These are phyloP conservation scores for Entelurus aequoreus DNA, from an alignment of 2,113 vertebrate genomes.

Conservation along the genomic window DNA sequence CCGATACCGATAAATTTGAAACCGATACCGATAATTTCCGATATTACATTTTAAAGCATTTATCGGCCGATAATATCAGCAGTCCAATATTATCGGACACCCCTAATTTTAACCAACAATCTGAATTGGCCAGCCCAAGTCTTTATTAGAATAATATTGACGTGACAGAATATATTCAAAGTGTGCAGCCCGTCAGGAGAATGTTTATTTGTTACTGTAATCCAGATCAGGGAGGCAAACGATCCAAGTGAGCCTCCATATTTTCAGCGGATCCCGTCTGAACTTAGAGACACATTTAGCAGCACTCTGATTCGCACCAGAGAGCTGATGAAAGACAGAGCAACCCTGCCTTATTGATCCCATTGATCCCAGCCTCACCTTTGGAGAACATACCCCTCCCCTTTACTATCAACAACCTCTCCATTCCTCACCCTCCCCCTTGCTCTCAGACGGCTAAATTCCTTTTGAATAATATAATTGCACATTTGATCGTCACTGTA, in stretches of 20 bases:
- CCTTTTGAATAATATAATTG: conserved; percentile 79
- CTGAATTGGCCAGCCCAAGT: no score
- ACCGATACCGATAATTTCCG: no score
- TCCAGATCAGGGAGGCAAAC: background rate
- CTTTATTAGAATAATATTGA: no score
- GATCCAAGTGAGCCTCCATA: background rate
- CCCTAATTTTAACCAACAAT: no score
- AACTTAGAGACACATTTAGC: conserved; percentile 39
- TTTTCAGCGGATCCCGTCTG: conserved; percentile 36
- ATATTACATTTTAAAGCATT: no score
- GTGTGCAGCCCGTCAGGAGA: no score
- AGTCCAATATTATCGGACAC: no score
- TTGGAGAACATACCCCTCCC: conserved; percentile 64
- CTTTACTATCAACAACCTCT: conserved; percentile 1
- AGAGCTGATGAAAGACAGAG: conserved; percentile 59
- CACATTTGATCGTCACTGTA: conserved; percentile 61
- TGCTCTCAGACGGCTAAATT: conserved; percentile 59
- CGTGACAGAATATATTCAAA: no score
- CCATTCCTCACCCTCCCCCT: conserved; percentile 21
- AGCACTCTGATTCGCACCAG: conserved; percentile 35
- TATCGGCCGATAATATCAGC: no score
- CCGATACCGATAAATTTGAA: no score
- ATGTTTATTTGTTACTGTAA: background rate
- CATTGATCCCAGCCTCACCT: conserved; percentile 78
- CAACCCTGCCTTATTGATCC: conserved; percentile 79